Conservation (phyloP, 2,888 invertebrate species). For the Brenthis ino region DNA sequence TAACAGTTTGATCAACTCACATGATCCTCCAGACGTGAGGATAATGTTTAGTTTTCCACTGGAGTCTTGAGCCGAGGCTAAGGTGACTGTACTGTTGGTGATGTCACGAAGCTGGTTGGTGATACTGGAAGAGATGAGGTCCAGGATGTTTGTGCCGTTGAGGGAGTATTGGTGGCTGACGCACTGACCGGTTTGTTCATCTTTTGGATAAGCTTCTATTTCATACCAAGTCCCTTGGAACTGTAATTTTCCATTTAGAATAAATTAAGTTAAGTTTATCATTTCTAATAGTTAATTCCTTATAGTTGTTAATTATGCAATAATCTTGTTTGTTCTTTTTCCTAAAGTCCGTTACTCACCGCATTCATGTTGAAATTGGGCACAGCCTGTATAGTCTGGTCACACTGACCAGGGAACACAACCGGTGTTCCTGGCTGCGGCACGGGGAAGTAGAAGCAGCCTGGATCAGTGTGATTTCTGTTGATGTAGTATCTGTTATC, state of each 20-base stretch:
- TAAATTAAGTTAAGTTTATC: background rate
- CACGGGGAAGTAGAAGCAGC: conserved; percentile 58
- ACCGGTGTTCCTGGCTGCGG: conserved; percentile 49
- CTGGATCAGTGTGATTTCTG: conserved; percentile 48
- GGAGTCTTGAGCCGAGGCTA: conserved; percentile 38
- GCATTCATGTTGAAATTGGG: conserved; percentile 43
- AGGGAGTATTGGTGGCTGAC: conserved; percentile 51
- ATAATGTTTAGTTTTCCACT: conserved; percentile 56
- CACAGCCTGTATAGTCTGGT: conserved; percentile 41
- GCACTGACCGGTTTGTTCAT: conserved; percentile 58
- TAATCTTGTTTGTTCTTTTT: no score
- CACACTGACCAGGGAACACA: conserved; percentile 55
- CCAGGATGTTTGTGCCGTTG: conserved; percentile 44
- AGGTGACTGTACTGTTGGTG: conserved; percentile 47
- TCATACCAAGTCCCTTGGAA: conserved; percentile 48
- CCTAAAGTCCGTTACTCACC: conserved; percentile 24
- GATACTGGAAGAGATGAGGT: conserved; percentile 53
- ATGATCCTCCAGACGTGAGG: conserved; percentile 45
- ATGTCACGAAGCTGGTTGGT: conserved; percentile 49
- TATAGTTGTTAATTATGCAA: no score
- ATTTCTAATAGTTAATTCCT: no score
- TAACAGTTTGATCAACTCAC: conserved; percentile 43
- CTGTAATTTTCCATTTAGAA: conserved; percentile 26
- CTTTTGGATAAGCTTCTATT: conserved; percentile 49
- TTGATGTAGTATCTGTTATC: conserved; percentile 49